Percentiles rank a stretch among this genome's conserved stretches.
Evolutionary conservation across 2,888 invertebrate species (phyloP).

Genomic region (Unio pictorum): DNA sequence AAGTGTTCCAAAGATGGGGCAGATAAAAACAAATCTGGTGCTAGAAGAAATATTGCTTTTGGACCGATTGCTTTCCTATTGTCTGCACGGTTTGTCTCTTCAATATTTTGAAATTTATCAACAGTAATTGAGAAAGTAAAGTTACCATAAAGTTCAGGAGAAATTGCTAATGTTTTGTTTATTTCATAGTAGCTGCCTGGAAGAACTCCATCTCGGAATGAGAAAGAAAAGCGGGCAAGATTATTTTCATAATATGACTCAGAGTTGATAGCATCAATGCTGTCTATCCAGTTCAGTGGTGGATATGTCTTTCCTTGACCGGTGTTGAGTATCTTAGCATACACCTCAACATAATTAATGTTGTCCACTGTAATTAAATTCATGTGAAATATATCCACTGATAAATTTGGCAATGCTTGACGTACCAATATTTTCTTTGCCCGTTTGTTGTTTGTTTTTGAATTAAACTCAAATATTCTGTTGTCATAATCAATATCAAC

Average conservation of each 20-base stretch:
- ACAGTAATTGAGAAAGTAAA: background rate
- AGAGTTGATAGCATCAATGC: too few relatives aligned
- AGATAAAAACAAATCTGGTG: constrained; percentile 7
- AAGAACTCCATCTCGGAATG: background rate
- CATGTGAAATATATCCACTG: background rate
- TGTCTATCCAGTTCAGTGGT: too few relatives aligned
- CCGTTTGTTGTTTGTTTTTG: constrained; percentile 6
- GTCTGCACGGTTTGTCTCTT: background rate
- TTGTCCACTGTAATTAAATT: background rate
- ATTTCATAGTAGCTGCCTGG: background rate
- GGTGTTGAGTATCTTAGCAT: too few relatives aligned
- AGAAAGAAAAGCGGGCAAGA: too few relatives aligned
- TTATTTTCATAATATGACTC: too few relatives aligned
- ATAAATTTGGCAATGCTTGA: constrained; percentile 6
- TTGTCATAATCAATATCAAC: constrained; percentile 3
- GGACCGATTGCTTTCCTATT: background rate
- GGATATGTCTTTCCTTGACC: too few relatives aligned
- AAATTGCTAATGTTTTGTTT: background rate
- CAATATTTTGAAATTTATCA: constrained; percentile 1
- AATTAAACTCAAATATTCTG: constrained; percentile 10
- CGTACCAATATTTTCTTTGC: background rate
- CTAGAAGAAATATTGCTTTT: background rate
- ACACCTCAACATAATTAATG: too few relatives aligned
- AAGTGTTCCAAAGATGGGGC: background rate
- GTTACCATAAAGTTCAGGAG: background rate